Evolutionary conservation across 92 coral and sea anemone species (phyloP), one percentile per base, ranked within the genome.

Genomic region (Chrysogorgia sp.): DNA sequence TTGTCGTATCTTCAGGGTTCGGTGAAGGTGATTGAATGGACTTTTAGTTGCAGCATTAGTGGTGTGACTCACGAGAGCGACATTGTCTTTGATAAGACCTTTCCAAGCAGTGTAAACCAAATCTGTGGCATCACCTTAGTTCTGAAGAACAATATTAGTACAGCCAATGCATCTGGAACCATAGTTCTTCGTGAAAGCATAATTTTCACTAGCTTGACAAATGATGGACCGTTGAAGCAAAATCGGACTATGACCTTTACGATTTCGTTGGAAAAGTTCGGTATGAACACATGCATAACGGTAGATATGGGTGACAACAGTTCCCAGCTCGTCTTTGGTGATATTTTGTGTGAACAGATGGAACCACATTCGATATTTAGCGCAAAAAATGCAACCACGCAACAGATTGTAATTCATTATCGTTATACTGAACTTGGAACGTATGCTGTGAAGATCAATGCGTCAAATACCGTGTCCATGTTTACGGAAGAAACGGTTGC

Each of bases 391-490:
- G 84, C 67, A 12, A 40, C 9, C 10, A 40, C 77, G 20, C 30
- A 40, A 10, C 67, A 52, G 21, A 86, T 82, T 35, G 25, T 72
- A 26, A 55, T 81, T 0, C 10, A 21, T 31, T 86, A 93, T 69
- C 63, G 19, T 10, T 93, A 86, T 72, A 30, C 40, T 6, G 56
- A 45, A 7, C 66, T 86, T 23, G 85, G 65, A 14, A 83, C 76
- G n/a, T 93, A 76, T 63, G 74, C 0, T 23, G 96, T 93, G 23
- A 80, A 24, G 19, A 76, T 93, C 47, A 83, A 82, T 62, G 97
- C 96, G 22, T 58, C 71, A 0, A 93, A 93, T 53, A 70, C 63
- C 22, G 93, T 93, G 19, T 90, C 96, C 31, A 63, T 67, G 63
- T 64, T 84, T 13, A 17, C 77, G 4, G 1, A 26, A 23, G 69